Evolutionary conservation across 2,888 invertebrate species (phyloP).

Genomic region (Phymatocera aterrima): DNA sequence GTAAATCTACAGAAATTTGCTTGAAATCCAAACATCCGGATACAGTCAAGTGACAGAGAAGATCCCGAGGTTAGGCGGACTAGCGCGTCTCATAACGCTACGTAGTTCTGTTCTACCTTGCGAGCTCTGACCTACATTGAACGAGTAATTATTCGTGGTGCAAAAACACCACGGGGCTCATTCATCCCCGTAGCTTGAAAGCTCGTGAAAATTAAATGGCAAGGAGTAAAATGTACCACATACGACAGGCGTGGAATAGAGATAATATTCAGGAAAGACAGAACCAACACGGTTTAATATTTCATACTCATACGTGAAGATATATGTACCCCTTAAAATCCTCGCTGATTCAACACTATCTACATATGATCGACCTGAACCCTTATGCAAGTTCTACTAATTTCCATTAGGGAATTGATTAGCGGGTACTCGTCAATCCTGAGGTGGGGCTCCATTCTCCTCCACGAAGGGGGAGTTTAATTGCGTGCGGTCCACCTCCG

Average conservation of each 20-base stretch:
- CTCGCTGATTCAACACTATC: not conserved
- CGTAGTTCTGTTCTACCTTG: slow-evolving; percentile 1
- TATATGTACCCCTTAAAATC: too few relatives aligned
- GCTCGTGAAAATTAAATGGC: not conserved
- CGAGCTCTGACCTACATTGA: not conserved
- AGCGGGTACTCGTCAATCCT: slow-evolving; percentile 47
- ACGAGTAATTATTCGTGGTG: not conserved
- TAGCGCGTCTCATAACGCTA: not conserved
- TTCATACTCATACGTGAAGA: too few relatives aligned
- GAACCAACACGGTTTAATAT: not conserved
- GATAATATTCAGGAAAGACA: not conserved
- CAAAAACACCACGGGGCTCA: not conserved
- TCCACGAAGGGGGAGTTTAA: slow-evolving; percentile 46
- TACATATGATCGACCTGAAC: not conserved
- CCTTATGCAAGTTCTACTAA: not conserved
- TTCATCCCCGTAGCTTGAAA: not conserved
- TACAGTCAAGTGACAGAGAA: not conserved
- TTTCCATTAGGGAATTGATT: slow-evolving; percentile 49
- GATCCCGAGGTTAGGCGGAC: not conserved
- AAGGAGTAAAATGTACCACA: not conserved
- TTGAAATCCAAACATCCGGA: not conserved
- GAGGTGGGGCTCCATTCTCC: not conserved
- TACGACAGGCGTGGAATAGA: not conserved
- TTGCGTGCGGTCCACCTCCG: slow-evolving; percentile 41
- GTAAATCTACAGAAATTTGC: slow-evolving; percentile 18